Conservation (phyloP, 1,140 invertebrate species). For the Zaprionus davidi region DNA sequence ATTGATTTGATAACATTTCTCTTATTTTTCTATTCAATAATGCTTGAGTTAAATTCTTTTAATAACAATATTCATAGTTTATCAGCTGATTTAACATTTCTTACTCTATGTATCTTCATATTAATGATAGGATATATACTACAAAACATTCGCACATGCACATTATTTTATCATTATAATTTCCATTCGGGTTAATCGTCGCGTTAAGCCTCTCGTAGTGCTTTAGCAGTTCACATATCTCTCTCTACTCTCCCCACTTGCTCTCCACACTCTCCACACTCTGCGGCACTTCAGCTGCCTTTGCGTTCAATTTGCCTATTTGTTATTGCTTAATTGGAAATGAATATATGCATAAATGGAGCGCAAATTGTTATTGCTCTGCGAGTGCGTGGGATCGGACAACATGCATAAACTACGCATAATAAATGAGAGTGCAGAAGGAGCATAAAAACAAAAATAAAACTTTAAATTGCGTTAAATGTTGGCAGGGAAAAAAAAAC, state of each 20-base stretch:
- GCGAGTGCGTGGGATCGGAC: background rate
- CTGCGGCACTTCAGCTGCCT: background rate
- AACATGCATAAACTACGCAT: conserved; percentile 22
- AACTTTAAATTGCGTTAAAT: conserved; percentile 75
- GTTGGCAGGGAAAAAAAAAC: conserved; percentile 57
- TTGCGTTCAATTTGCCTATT: background rate
- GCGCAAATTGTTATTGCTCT: conserved; percentile 23
- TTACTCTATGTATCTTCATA: too few species aligned
- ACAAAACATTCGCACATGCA: too few species aligned
- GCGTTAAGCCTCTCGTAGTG: background rate
- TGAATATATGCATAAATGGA: conserved; percentile 8
- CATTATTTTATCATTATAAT: background rate
- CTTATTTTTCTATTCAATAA: too few species aligned
- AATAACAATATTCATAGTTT: too few species aligned
- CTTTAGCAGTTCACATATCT: too few species aligned
- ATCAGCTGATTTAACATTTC: too few species aligned
- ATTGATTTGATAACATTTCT: too few species aligned
- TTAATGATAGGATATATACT: too few species aligned
- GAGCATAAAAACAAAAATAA: background rate
- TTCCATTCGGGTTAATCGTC: background rate
- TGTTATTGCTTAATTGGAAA: conserved; percentile 15
- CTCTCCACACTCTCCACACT: background rate
- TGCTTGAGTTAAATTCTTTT: too few species aligned
- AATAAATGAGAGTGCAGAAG: background rate
- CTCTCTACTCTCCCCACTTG: too few species aligned